phyloP scores from a whole-genome alignment of 1,140 invertebrate species.

The Palaemon carinicauda region DNA sequence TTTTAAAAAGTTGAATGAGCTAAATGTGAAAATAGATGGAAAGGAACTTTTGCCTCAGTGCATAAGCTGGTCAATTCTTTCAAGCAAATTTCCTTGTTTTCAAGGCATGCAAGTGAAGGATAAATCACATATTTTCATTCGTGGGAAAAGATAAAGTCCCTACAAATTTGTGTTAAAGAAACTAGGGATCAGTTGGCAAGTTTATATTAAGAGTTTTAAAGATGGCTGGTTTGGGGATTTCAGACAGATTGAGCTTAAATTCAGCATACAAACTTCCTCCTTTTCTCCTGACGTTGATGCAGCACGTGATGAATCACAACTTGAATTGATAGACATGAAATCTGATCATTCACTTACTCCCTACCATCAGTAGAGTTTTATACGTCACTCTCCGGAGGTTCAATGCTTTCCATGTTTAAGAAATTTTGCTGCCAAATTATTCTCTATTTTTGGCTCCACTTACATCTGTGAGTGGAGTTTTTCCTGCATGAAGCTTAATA shows the following conservation, averaged over 20 bases:
- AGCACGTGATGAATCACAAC: not conserved
- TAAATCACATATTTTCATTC: no score
- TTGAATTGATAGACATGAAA: not conserved
- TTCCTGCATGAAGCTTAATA: not conserved
- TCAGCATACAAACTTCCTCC: not conserved
- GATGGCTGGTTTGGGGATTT: no score
- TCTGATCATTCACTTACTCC: not conserved
- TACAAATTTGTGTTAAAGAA: no score
- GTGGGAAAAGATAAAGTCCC: no score
- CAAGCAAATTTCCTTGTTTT: no score
- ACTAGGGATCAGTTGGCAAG: no score
- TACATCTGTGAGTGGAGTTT: not conserved
- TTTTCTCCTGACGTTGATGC: not conserved
- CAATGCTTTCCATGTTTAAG: not conserved
- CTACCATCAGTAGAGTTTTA: not conserved
- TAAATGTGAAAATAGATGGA: no score
- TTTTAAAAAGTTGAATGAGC: no score
- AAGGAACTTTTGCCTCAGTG: no score
- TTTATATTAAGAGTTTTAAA: no score
- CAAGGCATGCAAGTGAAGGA: no score
- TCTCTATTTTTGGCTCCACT: not conserved
- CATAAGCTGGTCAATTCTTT: no score
- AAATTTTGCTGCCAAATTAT: not conserved
- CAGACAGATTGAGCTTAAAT: not conserved
- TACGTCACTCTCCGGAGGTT: not conserved